Evolutionary conservation across 92 coral and sea anemone genomes (phyloP), one percentile per base, ranked within the genome.

Genomic region (Scolanthus callimorphus): DNA sequence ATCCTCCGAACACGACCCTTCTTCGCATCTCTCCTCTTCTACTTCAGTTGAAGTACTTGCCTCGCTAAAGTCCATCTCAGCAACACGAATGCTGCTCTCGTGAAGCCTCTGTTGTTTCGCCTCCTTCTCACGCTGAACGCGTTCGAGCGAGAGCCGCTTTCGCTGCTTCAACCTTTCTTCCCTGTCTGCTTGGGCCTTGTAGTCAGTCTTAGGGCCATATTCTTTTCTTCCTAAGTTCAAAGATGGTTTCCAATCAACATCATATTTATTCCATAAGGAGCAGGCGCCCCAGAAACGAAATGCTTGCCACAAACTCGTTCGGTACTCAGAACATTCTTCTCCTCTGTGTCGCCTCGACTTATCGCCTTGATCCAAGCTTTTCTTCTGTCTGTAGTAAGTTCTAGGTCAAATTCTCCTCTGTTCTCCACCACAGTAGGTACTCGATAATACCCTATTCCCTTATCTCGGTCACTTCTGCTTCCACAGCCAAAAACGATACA

Each of bases 271-370:
- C 74, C 51, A 34, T 17, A 30, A 45, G 27, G 47, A 55, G n/a
- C n/a, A n/a, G n/a, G n/a, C n/a, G n/a, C n/a, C n/a, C n/a, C n/a
- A n/a, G n/a, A n/a, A n/a, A n/a, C 71, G 37, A 74, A 74, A 65
- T 74, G 81, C 39, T 49, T 30, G 41, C 67, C 27, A 49, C 74
- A 64, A 55, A 74, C 74, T 49, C 81, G 48, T 19, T 74, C 81
- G 39, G 51, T 76, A 27, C 50, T 20, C 6, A 76, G 69, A 30
- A 67, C 65, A 13, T 66, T 19, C 38, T 66, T 69, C 29, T 57
- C 45, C 47, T 69, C 37, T 0, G 73, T 53, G 47, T 49, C 61
- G 30, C 67, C 76, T 19, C 67, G 49, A 57, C 76, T 57, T n/a
- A n/a, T n/a, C n/a, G n/a, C n/a, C n/a, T n/a, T n/a, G n/a, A n/a